Base-by-base conservation (phyloP, 2,888 invertebrate genomes). In the Vanessa cardui region DNA sequence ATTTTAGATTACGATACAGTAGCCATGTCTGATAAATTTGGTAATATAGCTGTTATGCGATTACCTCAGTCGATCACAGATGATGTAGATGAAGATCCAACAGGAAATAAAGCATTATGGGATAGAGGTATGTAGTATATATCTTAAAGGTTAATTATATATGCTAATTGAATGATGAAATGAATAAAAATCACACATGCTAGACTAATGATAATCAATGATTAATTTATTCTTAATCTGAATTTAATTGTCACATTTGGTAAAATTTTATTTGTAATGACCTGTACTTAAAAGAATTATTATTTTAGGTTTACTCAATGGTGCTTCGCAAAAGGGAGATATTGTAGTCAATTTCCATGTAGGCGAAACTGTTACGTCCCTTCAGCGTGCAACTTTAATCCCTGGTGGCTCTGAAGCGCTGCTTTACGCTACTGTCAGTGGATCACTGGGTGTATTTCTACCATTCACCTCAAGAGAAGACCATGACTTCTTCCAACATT, bases 51-150 rank as follows among this genome's bases (percentile, higher is more conserved):
- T 67, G 95, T 99, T 66, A 96, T 99, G 80, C 94, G 99, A 56
- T 86, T 99, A 65, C 98, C 99, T 0, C 95, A 96, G 64, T 97
- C 98, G 68, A 96, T 98, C 1, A 97, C 97, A 33, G 99, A 99
- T 88, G 99, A 99, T 83, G 98, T 99, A 0, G 99, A 99, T 85
- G 99, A 99, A 89, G 99, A 99, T 90, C 99, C 99, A 0, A 99
- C 99, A 0, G 99, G 99, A 56, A 99, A 98, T 81, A 99, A 99
- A 86, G 98, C 99, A 0, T 92, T 99, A 0, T 99, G 99, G 99
- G 97, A 97, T 83, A 94, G 97, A 84, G 96, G 94, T 90, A 80
- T 83, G 71, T 67, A 54, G 45, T 31, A 62, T 20, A 31, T 26
- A 47, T 49, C 20, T 9, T 3, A 18, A 20, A 21, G 16, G 26